Base-by-base conservation (phyloP, 2,888 invertebrate species). In the Chloroclystis v-ata region DNA sequence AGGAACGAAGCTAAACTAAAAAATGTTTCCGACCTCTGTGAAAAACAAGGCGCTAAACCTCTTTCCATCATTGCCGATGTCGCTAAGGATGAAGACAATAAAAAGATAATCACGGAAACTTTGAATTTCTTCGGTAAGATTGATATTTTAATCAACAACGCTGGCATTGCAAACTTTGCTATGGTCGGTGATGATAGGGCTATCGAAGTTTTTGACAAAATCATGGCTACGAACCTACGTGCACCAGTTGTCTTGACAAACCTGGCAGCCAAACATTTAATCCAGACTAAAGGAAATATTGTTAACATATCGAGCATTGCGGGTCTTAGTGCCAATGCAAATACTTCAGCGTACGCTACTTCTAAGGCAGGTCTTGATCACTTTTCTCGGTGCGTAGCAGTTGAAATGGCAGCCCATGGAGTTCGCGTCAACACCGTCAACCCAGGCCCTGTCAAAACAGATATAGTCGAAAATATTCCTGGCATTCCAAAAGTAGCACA, bases 361-460 rank as follows among this genome's bases (percentile, higher is more conserved):
- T 67, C 70, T 0, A 69, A 69, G 28, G 69, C 69, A 3, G 67
- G 54, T 2, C 73, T 97, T 8, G 97, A 98, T 81, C 96, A 97
- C 69, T 91, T 98, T 57, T 97, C 97, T 0, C 89, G 92, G 61
- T 95, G 95, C 69, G 85, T 91, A 3, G 96, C 97, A 1, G 77
- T 97, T 25, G 97, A 94, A 60, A 78, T 95, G 32, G 94, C 92
- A 24, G 52, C 88, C 0, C 92, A 92, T 65, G 90, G 91, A 49
- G 93, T 96, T 0, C 86, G 96, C 38, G 95, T 94, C 0, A 97
- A 97, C 76, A 88, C 92, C 37, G 94, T 97, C 0, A 95, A 95
- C 77, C 97, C 97, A 9, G 97, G 97, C 8, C 96, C 97, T 0
- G 92, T 93, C 1, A 68, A 91, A 5, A 65, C 70, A 9, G 61